Conservation (phyloP, 1,140 invertebrate genomes). For the Sarcophaga bullata region DNA sequence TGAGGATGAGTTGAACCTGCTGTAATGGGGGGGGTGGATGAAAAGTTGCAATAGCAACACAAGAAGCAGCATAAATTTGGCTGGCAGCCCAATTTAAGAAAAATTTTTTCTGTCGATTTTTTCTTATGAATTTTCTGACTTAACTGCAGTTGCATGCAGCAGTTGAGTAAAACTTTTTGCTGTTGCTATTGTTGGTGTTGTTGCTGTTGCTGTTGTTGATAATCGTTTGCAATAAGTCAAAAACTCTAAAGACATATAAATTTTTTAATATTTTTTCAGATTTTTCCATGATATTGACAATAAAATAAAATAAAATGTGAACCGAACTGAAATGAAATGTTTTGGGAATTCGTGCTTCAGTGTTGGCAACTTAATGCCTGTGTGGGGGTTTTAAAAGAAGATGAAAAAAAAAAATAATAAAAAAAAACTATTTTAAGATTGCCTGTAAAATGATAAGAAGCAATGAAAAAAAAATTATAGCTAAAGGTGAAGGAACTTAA, state of each 20-base stretch:
- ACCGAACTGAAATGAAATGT: no score
- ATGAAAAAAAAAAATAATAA: not conserved
- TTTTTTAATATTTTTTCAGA: not conserved
- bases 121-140: not conserved
- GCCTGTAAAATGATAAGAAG: no score
- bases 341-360: no score
- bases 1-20: not conserved
- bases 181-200: not conserved
- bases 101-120: not conserved
- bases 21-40: not conserved
- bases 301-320: not conserved
- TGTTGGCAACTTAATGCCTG: not conserved
- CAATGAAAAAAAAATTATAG: not conserved
- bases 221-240: conserved; percentile 13
- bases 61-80: conserved; percentile 7
- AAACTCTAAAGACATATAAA: conserved; percentile 19
- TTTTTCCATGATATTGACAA: conserved; percentile 20
- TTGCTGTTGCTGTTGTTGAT: not conserved
- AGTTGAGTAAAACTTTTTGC: no score
- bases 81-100: conserved; percentile 14
- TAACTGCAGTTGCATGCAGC: no score
- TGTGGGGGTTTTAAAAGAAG: not conserved
- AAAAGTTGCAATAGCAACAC: not conserved
- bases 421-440: not conserved
- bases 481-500: conserved; percentile 1